Evolutionary conservation across 2,797 vertebrate species (phyloP), one percentile per base, ranked within the genome.

Genomic region (Ataeniobius toweri): DNA sequence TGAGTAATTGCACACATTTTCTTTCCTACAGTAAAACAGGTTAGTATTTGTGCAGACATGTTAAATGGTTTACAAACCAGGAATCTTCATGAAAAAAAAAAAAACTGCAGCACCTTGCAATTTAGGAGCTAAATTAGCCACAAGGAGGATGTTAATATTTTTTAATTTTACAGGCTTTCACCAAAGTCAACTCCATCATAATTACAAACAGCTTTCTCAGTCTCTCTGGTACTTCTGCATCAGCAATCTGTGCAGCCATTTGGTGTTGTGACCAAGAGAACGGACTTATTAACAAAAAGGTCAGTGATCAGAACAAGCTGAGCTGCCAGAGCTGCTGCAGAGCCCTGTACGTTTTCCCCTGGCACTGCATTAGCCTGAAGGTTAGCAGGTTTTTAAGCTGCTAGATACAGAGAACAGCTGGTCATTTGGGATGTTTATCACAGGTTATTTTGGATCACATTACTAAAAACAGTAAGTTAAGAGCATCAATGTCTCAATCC

Each of bases 251-350:
- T 73, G 89, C 87, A 86, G 84, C 76, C 83, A 61, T 89, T 89
- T 88, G 85, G 85, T 77, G 71, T 53, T 1, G 71, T 69, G 80
- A 85, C 77, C 8, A 39, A 73, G 70, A 82, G 77, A 88, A 79
- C 50, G 75, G 82, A 84, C 86, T 83, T 77, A 84, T 86, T 88
- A 86, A 86, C 83, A 67, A 65, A 89, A 89, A 92, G 89, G 90
- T 91, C 90, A 89, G 77, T 76, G 83, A 91, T 86, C 71, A 80
- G 81, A 89, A 78, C 72, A 41, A 81, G 84, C 79, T 0, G 75
- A 84, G 72, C 87, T 74, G 83, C 85, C 72, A 70, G 77, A 71
- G 81, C 78, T 41, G 75, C 82, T 58, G 74, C 1, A n/a, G 68
- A 80, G 86, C 31, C 51, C 5, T 44, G 39, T 80, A 67, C 10